Percentiles rank a stretch among this genome's conserved stretches.
phyloP scores from a whole-genome alignment of 2,113 vertebrate genomes.

The Odontophorus gujanensis region DNA sequence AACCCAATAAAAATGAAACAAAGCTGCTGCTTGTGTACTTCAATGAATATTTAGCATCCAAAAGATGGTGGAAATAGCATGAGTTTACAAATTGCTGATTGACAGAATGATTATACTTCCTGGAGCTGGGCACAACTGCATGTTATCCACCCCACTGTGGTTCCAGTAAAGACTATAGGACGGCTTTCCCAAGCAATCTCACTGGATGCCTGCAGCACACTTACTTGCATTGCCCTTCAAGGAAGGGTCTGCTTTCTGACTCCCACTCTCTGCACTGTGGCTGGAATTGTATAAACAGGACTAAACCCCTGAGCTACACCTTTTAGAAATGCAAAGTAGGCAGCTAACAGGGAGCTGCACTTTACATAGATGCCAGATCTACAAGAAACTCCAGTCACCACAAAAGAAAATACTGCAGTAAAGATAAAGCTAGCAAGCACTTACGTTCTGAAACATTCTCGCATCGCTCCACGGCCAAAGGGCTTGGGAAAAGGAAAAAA shows the following conservation, averaged over 20 bases:
- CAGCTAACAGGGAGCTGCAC: accelerated
- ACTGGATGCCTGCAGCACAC: background rate
- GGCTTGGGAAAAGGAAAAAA: conserved; percentile 79
- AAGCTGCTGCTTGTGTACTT: background rate
- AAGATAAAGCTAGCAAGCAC: conserved; percentile 54
- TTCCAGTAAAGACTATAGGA: background rate
- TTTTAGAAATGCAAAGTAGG: background rate
- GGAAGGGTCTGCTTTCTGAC: background rate
- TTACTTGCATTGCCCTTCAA: background rate
- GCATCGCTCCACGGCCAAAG: conserved; percentile 96
- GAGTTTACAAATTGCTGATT: background rate
- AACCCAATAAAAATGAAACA: background rate
- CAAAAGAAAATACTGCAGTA: background rate
- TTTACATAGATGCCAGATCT: background rate
- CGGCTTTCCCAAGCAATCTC: background rate
- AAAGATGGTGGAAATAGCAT: background rate
- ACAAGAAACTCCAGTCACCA: background rate
- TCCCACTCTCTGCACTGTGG: accelerated
- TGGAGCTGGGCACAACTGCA: background rate
- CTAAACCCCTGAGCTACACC: background rate
- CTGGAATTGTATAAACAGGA: background rate
- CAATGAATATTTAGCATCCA: background rate
- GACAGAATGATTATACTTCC: background rate
- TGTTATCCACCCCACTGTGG: background rate
- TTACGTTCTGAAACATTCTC: conserved; percentile 97